Conservation (phyloP, 2,113 vertebrate species). For the Corydoras sp. region DNA sequence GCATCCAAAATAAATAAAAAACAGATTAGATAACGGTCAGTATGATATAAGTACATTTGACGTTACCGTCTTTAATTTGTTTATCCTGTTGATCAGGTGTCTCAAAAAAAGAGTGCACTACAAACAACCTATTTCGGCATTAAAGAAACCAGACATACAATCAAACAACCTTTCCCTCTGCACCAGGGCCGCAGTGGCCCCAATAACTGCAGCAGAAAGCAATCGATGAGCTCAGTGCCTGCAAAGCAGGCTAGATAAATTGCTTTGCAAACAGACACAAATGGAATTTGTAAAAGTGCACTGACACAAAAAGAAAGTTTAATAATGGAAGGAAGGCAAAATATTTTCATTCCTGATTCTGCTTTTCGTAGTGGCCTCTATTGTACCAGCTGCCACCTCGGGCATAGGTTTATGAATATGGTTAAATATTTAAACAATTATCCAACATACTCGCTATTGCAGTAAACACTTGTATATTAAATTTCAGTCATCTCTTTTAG, state of each 20-base stretch:
- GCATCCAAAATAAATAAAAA: too few relatives aligned
- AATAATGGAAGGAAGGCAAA: slow-evolving; percentile 8
- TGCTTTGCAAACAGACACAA: slow-evolving; percentile 43
- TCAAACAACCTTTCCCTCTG: slow-evolving; percentile 13
- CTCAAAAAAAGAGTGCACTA: slow-evolving; percentile 1
- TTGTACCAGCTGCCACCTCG: too few relatives aligned
- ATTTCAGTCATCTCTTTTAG: too few relatives aligned
- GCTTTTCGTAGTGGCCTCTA: slow-evolving; percentile 9
- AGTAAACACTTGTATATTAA: too few relatives aligned
- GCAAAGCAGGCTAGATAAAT: slow-evolving; percentile 49
- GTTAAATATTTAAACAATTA: too few relatives aligned
- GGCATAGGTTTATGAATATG: too few relatives aligned
- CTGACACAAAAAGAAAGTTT: slow-evolving; percentile 7
- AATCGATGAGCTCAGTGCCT: slow-evolving; percentile 41
- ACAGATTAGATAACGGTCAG: too few relatives aligned
- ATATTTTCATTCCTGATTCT: slow-evolving; percentile 30
- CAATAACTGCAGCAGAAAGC: slow-evolving; percentile 50
- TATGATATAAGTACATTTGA: too few relatives aligned
- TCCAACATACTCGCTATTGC: too few relatives aligned
- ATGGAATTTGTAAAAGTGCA: slow-evolving; percentile 39
- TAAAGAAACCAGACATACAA: slow-evolving; percentile 20
- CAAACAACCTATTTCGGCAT: slow-evolving; percentile 5
- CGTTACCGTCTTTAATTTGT: neutral
- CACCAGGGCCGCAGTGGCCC: slow-evolving; percentile 21
- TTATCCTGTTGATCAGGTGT: neutral